A percentile compares a stretch with the other conserved stretches of the same genome.
Evolutionary conservation across 2,113 vertebrate species (phyloP).

Genomic region (Channa argus): DNA sequence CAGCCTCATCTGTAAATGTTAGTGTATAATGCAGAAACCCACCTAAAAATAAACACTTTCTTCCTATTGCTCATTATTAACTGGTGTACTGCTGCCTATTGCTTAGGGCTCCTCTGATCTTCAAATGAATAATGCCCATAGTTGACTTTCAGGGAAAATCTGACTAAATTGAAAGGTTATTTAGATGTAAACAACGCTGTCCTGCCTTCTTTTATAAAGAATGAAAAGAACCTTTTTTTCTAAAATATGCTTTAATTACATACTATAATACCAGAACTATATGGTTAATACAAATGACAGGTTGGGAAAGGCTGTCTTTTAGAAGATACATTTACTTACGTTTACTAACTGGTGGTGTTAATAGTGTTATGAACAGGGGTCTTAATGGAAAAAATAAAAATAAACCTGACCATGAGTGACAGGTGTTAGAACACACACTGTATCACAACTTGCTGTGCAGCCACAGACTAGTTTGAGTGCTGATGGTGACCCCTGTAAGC

Average conservation of each 20-base stretch:
- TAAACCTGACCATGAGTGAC: too few relatives aligned
- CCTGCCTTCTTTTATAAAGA: neutral
- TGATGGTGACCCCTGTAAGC: too few relatives aligned
- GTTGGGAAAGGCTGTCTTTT: too few relatives aligned
- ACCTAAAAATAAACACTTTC: slow-evolving; percentile 16
- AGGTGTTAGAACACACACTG: too few relatives aligned
- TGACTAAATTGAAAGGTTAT: neutral
- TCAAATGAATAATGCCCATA: neutral
- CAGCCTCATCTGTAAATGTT: slow-evolving; percentile 46
- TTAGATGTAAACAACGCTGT: neutral
- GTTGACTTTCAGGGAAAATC: slow-evolving; percentile 1
- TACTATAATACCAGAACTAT: too few relatives aligned
- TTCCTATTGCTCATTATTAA: slow-evolving; percentile 6
- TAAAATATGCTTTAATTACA: neutral
- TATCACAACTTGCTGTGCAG: too few relatives aligned
- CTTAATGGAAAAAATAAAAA: too few relatives aligned
- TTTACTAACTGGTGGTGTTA: too few relatives aligned
- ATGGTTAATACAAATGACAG: too few relatives aligned
- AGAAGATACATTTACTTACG: too few relatives aligned
- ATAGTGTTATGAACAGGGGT: too few relatives aligned
- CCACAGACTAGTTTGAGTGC: too few relatives aligned
- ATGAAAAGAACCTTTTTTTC: neutral
- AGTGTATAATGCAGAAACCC: slow-evolving; percentile 16
- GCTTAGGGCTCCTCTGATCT: neutral
- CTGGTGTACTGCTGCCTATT: slow-evolving; percentile 6